Base-by-base conservation (phyloP, 2,888 invertebrate genomes). In the Nomada lathburiana region DNA sequence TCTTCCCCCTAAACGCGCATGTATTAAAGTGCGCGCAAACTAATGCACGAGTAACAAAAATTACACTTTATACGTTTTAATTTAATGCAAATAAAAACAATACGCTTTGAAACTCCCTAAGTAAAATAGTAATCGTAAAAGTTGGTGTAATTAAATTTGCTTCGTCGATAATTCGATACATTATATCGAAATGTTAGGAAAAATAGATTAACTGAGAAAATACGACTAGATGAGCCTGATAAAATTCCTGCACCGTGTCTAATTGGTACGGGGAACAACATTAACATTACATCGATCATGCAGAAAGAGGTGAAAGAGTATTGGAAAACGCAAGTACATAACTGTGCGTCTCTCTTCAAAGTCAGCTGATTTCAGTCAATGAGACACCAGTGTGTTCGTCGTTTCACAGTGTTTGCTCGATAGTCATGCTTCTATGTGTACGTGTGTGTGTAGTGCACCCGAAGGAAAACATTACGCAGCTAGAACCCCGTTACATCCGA, bases 281-380 rank as follows among this genome's bases (percentile, higher is more conserved):
- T 29, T 13, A 20, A 11, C 16, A 36, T 36, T 36, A 36, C 36
- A 7, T 44, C 18, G 11, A 29, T 16, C 16, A 13, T 44, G 26
- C 26, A 0, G 10, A 0, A 67, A 59, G 16, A 77, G 11, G 53
- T n/a, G 47, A 68, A 64, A 42, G 18, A 64, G 47, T 20, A 59
- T 71, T 63, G 16, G 20, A 55, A 64, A 76, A 69, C 52, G 13
- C 4, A 52, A 63, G 60, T 42, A 57, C 63, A 36, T 5, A 36
- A 36, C 76, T 0, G 68, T 52, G 44, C 52, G 50, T 75, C 68
- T 72, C 63, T 80, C 76, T 83, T 53, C 70, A 84, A 82, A 89
- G 91, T 91, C 92, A 92, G 92, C 92, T 92, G 92, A 91, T 92
- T 90, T 90, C 87, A 89, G 90, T 92, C 89, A 91, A 91, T 90